Base-by-base conservation (phyloP, 2,888 invertebrate genomes). In the Beris chalybata region DNA sequence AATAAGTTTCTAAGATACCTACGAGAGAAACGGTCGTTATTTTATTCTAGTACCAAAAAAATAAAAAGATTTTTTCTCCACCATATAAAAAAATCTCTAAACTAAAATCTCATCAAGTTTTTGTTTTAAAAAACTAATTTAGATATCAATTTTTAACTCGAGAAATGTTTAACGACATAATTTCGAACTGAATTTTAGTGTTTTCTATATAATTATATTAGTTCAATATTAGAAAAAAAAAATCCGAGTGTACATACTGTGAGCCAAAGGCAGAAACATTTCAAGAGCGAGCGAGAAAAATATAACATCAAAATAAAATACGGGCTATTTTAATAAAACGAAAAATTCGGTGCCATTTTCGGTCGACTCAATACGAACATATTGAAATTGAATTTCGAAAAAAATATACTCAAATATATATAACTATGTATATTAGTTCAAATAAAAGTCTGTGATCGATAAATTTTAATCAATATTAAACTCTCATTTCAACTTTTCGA, bases 1-100 rank as follows among this genome's bases (percentile, higher is more conserved):
- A 79, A 79, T 79, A 78, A 78, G 79, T 79, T 78, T 78, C 77
- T 78, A 77, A 78, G 79, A 76, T 76, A 79, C 78, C 77, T 77
- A 75, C 79, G 77, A 79, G 75, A 73, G 77, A 79, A 79, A 78
- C 79, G 69, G 71, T 72, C 68, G 72, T 72, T 71, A 69, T 70
- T 65, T 68, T 68, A 69, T 67, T 71, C 67, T 69, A 69, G 70
- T 70, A 68, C 69, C 65, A 70, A 67, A 65, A 64, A 65, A 65
- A 59, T 64, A 53, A 68, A 68, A 65, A 50, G 31, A 50, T 53
- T 38, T 53, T 66, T 66, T 15, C 29, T 52, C 47, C 12, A 22
- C 29, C 53, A 59, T 30, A 47, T 65, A 47, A 48, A 61, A 54
- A 56, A 56, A 29, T 22, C 45, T 15, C 29, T 58, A 30, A 45